phyloP scores from a whole-genome alignment of 2,113 vertebrate species.

The Todiramphus chloris region DNA sequence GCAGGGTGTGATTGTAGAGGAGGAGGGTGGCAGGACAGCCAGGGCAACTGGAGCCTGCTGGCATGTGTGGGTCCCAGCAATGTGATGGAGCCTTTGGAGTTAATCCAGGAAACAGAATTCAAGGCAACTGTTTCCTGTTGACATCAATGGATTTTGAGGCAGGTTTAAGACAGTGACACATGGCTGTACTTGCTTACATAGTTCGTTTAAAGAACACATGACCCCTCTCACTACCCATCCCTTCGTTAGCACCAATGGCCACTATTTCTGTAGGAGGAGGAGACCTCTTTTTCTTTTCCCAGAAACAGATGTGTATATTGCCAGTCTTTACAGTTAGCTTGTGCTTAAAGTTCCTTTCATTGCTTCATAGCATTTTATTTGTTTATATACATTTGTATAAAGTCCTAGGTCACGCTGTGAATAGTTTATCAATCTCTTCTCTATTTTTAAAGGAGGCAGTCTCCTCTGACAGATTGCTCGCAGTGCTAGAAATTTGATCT shows the following conservation, averaged over 20 bases:
- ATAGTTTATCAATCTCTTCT: not conserved
- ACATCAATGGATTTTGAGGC: not conserved
- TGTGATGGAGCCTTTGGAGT: not conserved
- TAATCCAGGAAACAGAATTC: not conserved
- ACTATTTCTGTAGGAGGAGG: not conserved
- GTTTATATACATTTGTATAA: not conserved
- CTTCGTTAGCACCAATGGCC: not conserved
- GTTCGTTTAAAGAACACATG: accelerated
- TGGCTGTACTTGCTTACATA: not conserved
- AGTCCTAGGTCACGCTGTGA: not conserved
- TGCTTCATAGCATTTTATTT: not conserved
- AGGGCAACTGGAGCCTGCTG: not conserved
- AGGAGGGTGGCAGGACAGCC: not conserved
- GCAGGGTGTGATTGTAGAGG: accelerated
- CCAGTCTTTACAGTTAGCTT: not conserved
- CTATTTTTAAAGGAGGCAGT: not conserved
- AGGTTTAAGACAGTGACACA: not conserved
- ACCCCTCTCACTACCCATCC: not conserved
- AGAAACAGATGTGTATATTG: too few relatives aligned
- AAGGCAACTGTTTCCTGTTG: not conserved
- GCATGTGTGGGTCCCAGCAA: accelerated
- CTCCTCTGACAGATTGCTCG: not conserved
- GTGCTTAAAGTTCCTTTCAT: not conserved
- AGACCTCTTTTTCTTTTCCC: not conserved
- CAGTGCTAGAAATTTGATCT: not conserved